These are phyloP conservation scores for Hydropsyche tenuis DNA, from an alignment of 1,140 invertebrate genomes.

Conservation along the genomic window DNA sequence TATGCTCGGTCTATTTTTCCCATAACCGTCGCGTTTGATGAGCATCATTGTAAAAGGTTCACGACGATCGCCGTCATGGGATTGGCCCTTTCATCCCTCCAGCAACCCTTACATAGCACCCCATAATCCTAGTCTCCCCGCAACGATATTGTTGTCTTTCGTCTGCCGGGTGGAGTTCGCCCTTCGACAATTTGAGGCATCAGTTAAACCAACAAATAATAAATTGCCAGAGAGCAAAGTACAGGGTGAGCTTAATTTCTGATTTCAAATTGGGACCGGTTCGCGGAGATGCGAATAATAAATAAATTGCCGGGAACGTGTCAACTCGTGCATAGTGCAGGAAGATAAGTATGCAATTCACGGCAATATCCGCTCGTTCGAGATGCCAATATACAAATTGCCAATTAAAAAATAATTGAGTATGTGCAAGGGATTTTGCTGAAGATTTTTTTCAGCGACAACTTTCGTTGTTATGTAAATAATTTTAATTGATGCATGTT, in stretches of 20 bases:
- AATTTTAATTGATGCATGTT: too few species aligned
- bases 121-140: slow-evolving; percentile 24
- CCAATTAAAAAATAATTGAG: slow-evolving; percentile 22
- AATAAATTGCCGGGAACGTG: not conserved
- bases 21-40: slow-evolving; percentile 29
- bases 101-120: slow-evolving; percentile 3
- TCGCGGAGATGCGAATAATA: too few species aligned
- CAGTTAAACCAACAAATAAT: slow-evolving; percentile 49
- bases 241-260: slow-evolving; percentile 5
- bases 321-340: slow-evolving; percentile 10
- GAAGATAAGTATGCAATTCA: slow-evolving; percentile 19
- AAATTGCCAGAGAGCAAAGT: slow-evolving; percentile 44
- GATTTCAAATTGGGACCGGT: not conserved
- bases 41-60: slow-evolving; percentile 40
- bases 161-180: too few species aligned
- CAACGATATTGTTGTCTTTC: slow-evolving; percentile 13
- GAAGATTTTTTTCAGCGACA: too few species aligned
- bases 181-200: slow-evolving; percentile 33
- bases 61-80: slow-evolving; percentile 29
- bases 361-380: slow-evolving; percentile 13
- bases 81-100: slow-evolving; percentile 39
- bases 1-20: not conserved
- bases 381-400: slow-evolving; percentile 18
- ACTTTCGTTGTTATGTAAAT: too few species aligned
- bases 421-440: too few species aligned